Base-by-base conservation (phyloP, 2,113 vertebrate species). In the Strix aluco region DNA sequence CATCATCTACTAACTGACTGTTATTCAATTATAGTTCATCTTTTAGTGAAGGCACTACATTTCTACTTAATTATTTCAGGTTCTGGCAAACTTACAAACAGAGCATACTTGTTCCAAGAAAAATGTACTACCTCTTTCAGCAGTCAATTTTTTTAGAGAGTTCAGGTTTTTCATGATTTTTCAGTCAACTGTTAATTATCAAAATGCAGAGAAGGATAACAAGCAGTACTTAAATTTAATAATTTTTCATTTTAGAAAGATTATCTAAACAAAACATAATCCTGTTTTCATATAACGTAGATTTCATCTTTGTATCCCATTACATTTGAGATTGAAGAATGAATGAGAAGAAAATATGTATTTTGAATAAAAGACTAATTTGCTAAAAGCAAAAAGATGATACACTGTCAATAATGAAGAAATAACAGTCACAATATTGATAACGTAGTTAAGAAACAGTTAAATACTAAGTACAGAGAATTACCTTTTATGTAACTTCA, bases 21-120 rank as follows among this genome's bases (percentile, higher is more conserved):
- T 94, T 62, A 62, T 89, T 96, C 91, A 96, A 91, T 92, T 97
- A 94, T 67, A 97, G 87, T 81, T 96, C 38, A 88, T 80, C 57
- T 95, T 95, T 93, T 94, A 96, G 80, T 40, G 90, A 71, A 95
- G 61, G 29, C 32, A 96, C 86, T 97, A 83, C 54, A 92, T 51
- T 94, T 90, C 66, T 66, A 88, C 46, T 91, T 97, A 88, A 93
- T 93, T 96, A 95, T 94, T 97, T 88, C 49, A 95, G 18, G 40
- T 93, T 96, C 88, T 96, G 42, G 52, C 36, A 97, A 38, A 67
- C 67, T 69, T 93, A 84, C 49, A 61, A 88, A 80, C 25, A 89
- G 87, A 94, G 15, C 62, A 27, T 90, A 59, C 44, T 65, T 93
- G 59, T 54, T 96, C 79, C 95, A 96, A 95, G 62, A 96, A 95